phyloP scores from a whole-genome alignment of 2,888 invertebrate species.

The Choristoneura rosaceana region DNA sequence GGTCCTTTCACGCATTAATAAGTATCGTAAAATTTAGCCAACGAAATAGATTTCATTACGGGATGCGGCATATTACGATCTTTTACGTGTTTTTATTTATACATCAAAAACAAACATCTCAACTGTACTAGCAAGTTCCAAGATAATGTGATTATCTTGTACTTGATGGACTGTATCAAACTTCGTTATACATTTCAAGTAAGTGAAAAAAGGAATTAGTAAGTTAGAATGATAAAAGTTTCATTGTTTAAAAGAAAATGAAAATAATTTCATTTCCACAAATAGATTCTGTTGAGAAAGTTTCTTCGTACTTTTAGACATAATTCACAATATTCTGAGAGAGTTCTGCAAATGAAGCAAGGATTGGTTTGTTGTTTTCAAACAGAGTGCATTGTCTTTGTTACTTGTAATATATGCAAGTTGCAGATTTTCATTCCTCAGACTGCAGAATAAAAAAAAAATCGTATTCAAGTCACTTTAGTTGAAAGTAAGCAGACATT shows the following conservation, averaged over 20 bases:
- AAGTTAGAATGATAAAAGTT: conserved; percentile 23
- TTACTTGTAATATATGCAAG: background rate
- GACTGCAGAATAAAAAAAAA: background rate
- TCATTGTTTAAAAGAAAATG: conserved; percentile 9
- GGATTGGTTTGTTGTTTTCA: background rate
- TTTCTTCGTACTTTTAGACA: conserved; percentile 10
- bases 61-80: background rate
- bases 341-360: background rate
- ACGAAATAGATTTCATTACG: conserved; percentile 15
- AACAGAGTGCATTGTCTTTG: background rate
- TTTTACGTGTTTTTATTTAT: conserved; percentile 9
- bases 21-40: conserved; percentile 11
- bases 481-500: no score
- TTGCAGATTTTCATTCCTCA: background rate
- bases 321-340: background rate
- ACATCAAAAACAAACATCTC: background rate
- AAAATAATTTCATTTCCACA: conserved; percentile 6
- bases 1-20: conserved; percentile 17
- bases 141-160: conserved; percentile 5
- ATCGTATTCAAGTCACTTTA: background rate
- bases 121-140: background rate
- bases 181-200: conserved; percentile 10
- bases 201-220: conserved; percentile 10
- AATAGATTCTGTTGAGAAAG: conserved; percentile 3
- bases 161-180: conserved; percentile 9